These are phyloP conservation scores for Isaurus tuberculatus DNA, from an alignment of 92 coral and sea anemone species.

Conservation along the genomic window DNA sequence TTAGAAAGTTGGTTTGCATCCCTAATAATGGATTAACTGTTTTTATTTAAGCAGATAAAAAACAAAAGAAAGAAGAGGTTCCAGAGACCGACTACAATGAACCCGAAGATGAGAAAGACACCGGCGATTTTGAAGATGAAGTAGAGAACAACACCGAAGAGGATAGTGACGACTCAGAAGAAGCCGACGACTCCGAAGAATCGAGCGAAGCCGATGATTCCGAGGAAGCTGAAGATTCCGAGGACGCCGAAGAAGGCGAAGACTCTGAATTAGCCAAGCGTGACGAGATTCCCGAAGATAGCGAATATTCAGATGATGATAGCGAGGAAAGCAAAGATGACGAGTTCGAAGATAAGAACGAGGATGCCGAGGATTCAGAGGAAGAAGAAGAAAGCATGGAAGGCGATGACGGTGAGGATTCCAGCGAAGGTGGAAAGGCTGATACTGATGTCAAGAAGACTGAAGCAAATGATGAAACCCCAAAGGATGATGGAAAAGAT, in stretches of 20 bases:
- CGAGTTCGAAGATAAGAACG: constrained; percentile 49
- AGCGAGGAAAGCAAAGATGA: constrained; percentile 66
- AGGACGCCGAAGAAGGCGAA: constrained; percentile 36
- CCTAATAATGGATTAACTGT: background rate
- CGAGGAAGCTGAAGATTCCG: constrained; percentile 29
- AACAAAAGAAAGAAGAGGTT: constrained; percentile 40
- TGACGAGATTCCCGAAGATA: constrained; percentile 63
- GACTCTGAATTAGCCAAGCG: constrained; percentile 39
- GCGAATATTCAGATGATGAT: constrained; percentile 63
- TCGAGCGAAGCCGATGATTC: constrained; percentile 47
- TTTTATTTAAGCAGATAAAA: background rate
- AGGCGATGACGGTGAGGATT: constrained; percentile 45
- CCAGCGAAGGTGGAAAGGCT: constrained; percentile 46
- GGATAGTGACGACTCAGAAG: constrained; percentile 58
- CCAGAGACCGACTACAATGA: constrained; percentile 5
- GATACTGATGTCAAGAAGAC: constrained; percentile 50
- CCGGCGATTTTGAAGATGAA: constrained; percentile 72
- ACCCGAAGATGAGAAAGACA: constrained; percentile 56
- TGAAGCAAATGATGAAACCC: constrained; percentile 43
- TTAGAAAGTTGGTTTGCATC: too few species aligned
- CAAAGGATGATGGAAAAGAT: constrained; percentile 47
- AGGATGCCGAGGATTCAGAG: constrained; percentile 48
- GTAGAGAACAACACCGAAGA: constrained; percentile 66
- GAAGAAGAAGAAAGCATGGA: constrained; percentile 45
- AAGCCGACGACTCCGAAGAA: constrained; percentile 46